phyloP scores from a whole-genome alignment of 2,888 invertebrate species.

The Conomelus anceps region DNA sequence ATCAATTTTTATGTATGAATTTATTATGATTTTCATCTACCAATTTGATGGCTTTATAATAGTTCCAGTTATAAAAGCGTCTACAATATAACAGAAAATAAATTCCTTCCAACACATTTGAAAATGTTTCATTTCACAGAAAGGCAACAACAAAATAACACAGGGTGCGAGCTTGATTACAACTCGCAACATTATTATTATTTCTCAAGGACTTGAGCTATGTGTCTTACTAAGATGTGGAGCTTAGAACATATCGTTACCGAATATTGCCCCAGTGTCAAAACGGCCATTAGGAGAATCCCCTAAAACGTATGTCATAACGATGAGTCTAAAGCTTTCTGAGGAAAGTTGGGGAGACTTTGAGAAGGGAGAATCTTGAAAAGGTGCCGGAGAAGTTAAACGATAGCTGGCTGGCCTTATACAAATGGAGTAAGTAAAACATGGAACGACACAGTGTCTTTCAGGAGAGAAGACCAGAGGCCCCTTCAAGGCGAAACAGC shows the following conservation, averaged over 20 bases:
- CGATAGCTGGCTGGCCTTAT: neutral
- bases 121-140: neutral
- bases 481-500: constrained; percentile 14
- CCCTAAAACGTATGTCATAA: neutral
- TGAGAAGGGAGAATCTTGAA: neutral
- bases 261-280: neutral
- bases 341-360: neutral
- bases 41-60: too few relatives aligned
- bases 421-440: neutral
- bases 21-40: too few relatives aligned
- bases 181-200: neutral
- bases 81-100: too few relatives aligned
- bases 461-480: constrained; percentile 8
- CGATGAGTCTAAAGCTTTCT: neutral
- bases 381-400: neutral
- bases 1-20: too few relatives aligned
- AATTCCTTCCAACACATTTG: too few relatives aligned
- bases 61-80: too few relatives aligned
- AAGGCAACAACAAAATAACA: neutral
- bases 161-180: neutral
- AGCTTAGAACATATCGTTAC: neutral
- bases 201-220: neutral
- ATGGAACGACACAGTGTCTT: constrained; percentile 1
- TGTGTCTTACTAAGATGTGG: neutral
- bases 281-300: neutral